These are phyloP conservation scores for Philopotamus ludificatus DNA, from an alignment of 1,140 invertebrate genomes.

Conservation along the genomic window DNA sequence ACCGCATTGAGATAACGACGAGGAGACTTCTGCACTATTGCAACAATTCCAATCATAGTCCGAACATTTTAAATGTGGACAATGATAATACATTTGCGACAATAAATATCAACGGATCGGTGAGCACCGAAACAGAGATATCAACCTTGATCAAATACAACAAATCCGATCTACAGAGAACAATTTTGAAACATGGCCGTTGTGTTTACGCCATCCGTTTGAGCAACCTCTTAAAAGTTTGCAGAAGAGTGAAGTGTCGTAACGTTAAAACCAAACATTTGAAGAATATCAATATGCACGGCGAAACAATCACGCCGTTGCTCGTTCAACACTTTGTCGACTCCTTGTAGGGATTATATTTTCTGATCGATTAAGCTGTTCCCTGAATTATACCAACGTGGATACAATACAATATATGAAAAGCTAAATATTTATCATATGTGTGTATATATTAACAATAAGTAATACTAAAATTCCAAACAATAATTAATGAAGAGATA, in stretches of 20 bases:
- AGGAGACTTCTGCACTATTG: slow-evolving; percentile 29
- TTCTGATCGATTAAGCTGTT: slow-evolving; percentile 5
- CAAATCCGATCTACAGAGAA: slow-evolving; percentile 35
- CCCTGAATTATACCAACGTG: neutral
- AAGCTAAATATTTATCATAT: too few species aligned
- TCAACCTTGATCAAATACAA: slow-evolving; percentile 27
- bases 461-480: slow-evolving; percentile 5
- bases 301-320: slow-evolving; percentile 33
- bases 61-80: slow-evolving; percentile 16
- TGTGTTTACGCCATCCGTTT: slow-evolving; percentile 37
- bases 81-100: slow-evolving; percentile 17
- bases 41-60: slow-evolving; percentile 31
- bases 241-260: slow-evolving; percentile 34
- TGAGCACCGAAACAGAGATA: slow-evolving; percentile 15
- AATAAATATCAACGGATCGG: slow-evolving; percentile 18
- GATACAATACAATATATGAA: neutral
- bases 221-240: slow-evolving; percentile 36
- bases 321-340: slow-evolving; percentile 39
- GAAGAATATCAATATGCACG: slow-evolving; percentile 33
- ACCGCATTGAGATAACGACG: slow-evolving; percentile 15
- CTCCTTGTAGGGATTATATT: slow-evolving; percentile 39
- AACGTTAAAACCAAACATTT: slow-evolving; percentile 31
- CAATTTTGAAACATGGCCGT: slow-evolving; percentile 31
- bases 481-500: slow-evolving; percentile 26
- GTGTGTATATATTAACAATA: slow-evolving; percentile 1